Evolutionary conservation across 2,888 invertebrate species (phyloP).

Genomic region (Ecdyonurus torrentis): DNA sequence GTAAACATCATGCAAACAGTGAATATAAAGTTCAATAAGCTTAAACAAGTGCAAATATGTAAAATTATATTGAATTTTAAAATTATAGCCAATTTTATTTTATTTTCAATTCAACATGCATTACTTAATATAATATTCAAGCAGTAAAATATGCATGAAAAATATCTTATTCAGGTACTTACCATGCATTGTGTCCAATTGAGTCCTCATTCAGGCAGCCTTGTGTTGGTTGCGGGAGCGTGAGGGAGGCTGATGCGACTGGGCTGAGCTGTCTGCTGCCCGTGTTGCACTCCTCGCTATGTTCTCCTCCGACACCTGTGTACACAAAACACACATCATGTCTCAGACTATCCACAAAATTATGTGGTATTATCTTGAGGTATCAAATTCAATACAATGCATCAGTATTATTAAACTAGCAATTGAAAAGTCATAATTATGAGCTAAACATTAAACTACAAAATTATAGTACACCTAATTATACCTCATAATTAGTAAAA

Average conservation of each 20-base stretch:
- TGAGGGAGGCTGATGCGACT: slow-evolving; percentile 12
- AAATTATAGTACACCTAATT: background rate
- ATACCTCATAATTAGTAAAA: background rate
- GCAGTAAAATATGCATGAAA: too few species aligned
- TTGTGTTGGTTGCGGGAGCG: slow-evolving; percentile 13
- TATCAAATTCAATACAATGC: background rate
- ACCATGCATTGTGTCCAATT: slow-evolving; percentile 14
- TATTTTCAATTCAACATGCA: too few species aligned
- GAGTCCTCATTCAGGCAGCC: slow-evolving; percentile 16
- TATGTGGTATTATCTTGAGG: too few species aligned
- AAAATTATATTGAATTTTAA: background rate
- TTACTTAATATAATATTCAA: too few species aligned
- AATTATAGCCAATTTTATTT: background rate
- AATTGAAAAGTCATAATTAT: background rate
- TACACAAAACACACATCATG: too few species aligned
- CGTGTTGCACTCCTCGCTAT: slow-evolving; percentile 11
- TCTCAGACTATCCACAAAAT: too few species aligned
- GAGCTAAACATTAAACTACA: background rate
- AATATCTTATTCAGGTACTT: too few species aligned
- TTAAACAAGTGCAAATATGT: too few species aligned
- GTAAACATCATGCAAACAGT: background rate
- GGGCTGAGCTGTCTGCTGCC: slow-evolving; percentile 10
- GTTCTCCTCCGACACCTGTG: background rate
- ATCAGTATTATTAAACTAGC: background rate
- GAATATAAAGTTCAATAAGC: too few species aligned